Base-by-base conservation (phyloP, 2,888 invertebrate species). In the Cremastobaeus sp. region DNA sequence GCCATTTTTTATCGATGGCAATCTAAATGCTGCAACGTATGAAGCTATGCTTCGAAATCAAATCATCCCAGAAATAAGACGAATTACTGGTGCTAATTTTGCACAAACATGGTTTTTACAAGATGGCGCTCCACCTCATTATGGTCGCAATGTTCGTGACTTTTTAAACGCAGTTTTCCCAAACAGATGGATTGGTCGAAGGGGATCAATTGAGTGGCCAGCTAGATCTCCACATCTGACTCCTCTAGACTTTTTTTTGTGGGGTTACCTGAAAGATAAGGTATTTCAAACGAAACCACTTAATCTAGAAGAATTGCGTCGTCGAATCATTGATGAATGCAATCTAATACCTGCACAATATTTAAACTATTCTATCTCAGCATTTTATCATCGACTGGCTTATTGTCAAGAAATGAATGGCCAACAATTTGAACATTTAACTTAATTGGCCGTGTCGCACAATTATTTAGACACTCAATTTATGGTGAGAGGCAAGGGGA, bases 1-100 rank as follows among this genome's bases (percentile, higher is more conserved):
- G 52, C 25, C 83, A 78, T 85, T 88, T 79, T 81, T 80, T 76
- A 32, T 78, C 76, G 28, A 82, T n/a, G n/a, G n/a, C n/a, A n/a
- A n/a, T n/a, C n/a, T n/a, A n/a, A n/a, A n/a, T n/a, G n/a, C n/a
- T n/a, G n/a, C n/a, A 25, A 25, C 25, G 8, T 5, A 25, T 25
- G 25, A 39, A 39, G 39, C 17, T 12, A 39, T 39, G 39, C 39
- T 39, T 37, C 37, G 37, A 37, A 14, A 37, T 37, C 37, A 37
- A 37, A 37, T 37, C 9, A 14, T 37, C 5, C 39, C 39, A 3
- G 39, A 17, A 39, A 39, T 39, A 39, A 39, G 39, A 39, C 39
- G n/a, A 39, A 39, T 18, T 39, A 39, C 39, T 39, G 39, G 39
- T 18, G 39, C 8, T 6, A 18, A 39, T 39, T 39, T 39, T 15